A percentile compares a stretch with the other conserved stretches of the same genome.
These are phyloP conservation scores for Rhodeus uyekii DNA, from an alignment of 2,797 vertebrate genomes.

Conservation along the genomic window DNA sequence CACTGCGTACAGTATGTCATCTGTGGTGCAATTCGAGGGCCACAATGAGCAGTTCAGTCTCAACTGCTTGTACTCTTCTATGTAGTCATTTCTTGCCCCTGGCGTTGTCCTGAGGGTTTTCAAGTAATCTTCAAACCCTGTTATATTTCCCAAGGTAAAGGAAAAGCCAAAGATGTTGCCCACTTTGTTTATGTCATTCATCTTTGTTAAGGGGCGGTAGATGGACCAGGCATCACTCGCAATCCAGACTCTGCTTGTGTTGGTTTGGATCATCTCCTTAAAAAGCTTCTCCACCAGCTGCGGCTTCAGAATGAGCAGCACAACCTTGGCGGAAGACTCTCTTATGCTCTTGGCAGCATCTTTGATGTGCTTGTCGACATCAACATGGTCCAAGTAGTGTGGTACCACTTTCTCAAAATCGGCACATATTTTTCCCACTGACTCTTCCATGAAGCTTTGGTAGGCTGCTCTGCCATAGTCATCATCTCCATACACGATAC, in stretches of 20 bases:
- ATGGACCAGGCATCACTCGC: slow-evolving; percentile 61
- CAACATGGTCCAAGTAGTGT: slow-evolving; percentile 35
- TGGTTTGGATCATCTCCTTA: slow-evolving; percentile 53
- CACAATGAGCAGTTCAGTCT: slow-evolving; percentile 47
- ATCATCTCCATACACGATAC: slow-evolving; percentile 81
- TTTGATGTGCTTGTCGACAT: slow-evolving; percentile 32
- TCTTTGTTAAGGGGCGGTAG: slow-evolving; percentile 40
- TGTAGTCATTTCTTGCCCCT: slow-evolving; percentile 61
- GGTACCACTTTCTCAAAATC: slow-evolving; percentile 54
- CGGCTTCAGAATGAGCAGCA: slow-evolving; percentile 58
- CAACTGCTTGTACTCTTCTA: slow-evolving; percentile 58
- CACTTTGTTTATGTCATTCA: slow-evolving; percentile 57
- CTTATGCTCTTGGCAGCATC: slow-evolving; percentile 34
- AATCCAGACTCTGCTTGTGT: slow-evolving; percentile 58
- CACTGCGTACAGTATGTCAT: slow-evolving; percentile 46
- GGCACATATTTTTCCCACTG: slow-evolving; percentile 59
- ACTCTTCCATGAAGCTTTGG: slow-evolving; percentile 74
- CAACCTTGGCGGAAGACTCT: slow-evolving; percentile 42
- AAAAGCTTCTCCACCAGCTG: slow-evolving; percentile 57
- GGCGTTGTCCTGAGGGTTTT: slow-evolving; percentile 43
- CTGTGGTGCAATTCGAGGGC: slow-evolving; percentile 40
- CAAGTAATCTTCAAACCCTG: slow-evolving; percentile 58
- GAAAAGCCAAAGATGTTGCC: slow-evolving; percentile 61
- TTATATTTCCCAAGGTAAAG: slow-evolving; percentile 54
- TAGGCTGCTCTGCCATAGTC: slow-evolving; percentile 79